phyloP scores from a whole-genome alignment of 2,888 invertebrate species.

The Amaurobius ferox region DNA sequence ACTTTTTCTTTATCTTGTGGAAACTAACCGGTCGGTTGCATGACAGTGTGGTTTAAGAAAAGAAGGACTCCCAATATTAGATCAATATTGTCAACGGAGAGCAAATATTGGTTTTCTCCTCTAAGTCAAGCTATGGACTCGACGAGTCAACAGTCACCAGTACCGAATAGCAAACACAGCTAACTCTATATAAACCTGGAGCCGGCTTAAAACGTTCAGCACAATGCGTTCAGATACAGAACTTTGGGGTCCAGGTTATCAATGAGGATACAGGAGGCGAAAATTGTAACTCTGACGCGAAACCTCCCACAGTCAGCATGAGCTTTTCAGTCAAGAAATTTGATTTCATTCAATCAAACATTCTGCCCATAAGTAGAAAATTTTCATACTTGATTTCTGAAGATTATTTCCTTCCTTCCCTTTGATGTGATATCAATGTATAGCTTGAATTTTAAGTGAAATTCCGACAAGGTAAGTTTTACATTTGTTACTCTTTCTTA shows the following conservation, averaged over 20 bases:
- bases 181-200: constrained; percentile 71
- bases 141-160: constrained; percentile 70
- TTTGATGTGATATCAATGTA: no score
- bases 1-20: constrained; percentile 33
- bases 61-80: constrained; percentile 71
- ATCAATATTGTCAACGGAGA: constrained; percentile 72
- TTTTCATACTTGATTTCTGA: no score
- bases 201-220: constrained; percentile 40
- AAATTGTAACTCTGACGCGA: neutral
- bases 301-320: no score
- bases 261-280: neutral
- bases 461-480: no score
- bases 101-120: constrained; percentile 73
- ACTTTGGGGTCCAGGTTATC: constrained; percentile 22
- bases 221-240: constrained; percentile 61
- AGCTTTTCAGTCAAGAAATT: no score
- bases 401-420: no score
- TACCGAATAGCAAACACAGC: constrained; percentile 67
- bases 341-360: no score
- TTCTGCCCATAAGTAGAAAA: no score
- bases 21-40: constrained; percentile 68
- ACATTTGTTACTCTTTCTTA: no score
- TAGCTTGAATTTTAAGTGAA: no score
- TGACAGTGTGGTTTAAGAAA: constrained; percentile 68
- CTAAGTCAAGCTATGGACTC: constrained; percentile 66